Percentiles rank a stretch among this genome's conserved stretches.
Evolutionary conservation across 2,888 invertebrate genomes (phyloP).

Genomic region (Cordilura impudica): DNA sequence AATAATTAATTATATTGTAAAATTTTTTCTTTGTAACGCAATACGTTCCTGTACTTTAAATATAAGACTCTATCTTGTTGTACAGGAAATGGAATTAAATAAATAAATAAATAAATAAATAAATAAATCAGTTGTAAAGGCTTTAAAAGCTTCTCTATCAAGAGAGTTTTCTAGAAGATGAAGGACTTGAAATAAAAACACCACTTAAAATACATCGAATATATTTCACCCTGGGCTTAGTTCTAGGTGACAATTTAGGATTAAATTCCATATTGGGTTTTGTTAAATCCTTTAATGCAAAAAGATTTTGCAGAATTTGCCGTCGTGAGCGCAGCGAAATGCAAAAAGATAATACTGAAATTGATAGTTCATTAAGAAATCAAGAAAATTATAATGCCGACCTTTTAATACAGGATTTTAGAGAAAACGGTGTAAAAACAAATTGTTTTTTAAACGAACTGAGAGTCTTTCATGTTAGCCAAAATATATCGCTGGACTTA

Average conservation of each 20-base stretch:
- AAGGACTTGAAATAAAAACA: not conserved
- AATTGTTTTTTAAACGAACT: constrained; percentile 7
- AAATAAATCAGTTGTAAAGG: too few relatives aligned
- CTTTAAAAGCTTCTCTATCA: too few relatives aligned
- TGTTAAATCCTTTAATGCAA: constrained; percentile 14
- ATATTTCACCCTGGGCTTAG: not conserved
- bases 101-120: too few relatives aligned
- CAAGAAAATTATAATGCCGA: not conserved
- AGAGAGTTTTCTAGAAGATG: constrained; percentile 9
- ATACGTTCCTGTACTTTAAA: too few relatives aligned
- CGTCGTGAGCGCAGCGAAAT: not conserved
- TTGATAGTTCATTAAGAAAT: constrained; percentile 4
- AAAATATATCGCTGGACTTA: constrained; percentile 5
- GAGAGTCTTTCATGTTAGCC: not conserved
- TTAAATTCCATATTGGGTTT: constrained; percentile 12
- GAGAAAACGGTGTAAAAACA: not conserved
- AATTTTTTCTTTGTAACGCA: too few relatives aligned
- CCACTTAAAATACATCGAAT: not conserved
- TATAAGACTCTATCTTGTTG: too few relatives aligned
- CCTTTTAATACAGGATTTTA: not conserved
- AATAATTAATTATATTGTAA: too few relatives aligned
- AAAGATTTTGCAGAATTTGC: constrained; percentile 10
- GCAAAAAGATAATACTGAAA: constrained; percentile 7
- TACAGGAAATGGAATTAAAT: too few relatives aligned
- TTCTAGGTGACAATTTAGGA: not conserved